phyloP scores from a whole-genome alignment of 2,888 invertebrate genomes.

The Willowsia nigromaculata region DNA sequence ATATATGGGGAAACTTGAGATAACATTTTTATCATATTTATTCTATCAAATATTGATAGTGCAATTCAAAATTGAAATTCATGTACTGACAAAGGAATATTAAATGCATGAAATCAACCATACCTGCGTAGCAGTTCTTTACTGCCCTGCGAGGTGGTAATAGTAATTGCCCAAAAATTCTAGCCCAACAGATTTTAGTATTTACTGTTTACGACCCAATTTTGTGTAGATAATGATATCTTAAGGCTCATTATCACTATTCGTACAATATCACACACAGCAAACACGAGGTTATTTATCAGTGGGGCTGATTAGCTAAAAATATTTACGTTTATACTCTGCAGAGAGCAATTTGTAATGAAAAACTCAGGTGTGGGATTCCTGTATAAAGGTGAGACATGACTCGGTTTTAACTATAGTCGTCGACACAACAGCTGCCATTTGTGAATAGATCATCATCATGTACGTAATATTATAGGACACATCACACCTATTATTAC shows the following conservation, averaged over 20 bases:
- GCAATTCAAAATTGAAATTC: no score
- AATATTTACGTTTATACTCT: background rate
- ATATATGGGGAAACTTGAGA: no score
- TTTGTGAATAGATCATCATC: no score
- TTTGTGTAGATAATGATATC: background rate
- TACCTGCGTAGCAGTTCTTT: no score
- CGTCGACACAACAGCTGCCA: no score
- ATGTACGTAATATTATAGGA: background rate
- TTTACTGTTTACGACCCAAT: background rate
- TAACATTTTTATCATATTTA: no score
- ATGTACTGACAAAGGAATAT: no score
- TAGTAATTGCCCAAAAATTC: background rate
- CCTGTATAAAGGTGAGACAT: background rate
- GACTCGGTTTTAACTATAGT: no score
- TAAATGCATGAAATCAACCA: no score
- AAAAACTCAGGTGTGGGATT: background rate
- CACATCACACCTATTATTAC: background rate
- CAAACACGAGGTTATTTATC: no score
- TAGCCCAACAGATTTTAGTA: background rate
- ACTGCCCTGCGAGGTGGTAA: no score
- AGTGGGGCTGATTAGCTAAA: background rate
- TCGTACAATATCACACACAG: background rate
- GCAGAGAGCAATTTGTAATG: background rate
- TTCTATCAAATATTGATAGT: no score
- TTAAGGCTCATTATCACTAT: background rate